Evolutionary conservation across 1,140 invertebrate genomes (phyloP), one percentile per base, ranked within the genome.

Genomic region (Trypoxylus dichotomus): DNA sequence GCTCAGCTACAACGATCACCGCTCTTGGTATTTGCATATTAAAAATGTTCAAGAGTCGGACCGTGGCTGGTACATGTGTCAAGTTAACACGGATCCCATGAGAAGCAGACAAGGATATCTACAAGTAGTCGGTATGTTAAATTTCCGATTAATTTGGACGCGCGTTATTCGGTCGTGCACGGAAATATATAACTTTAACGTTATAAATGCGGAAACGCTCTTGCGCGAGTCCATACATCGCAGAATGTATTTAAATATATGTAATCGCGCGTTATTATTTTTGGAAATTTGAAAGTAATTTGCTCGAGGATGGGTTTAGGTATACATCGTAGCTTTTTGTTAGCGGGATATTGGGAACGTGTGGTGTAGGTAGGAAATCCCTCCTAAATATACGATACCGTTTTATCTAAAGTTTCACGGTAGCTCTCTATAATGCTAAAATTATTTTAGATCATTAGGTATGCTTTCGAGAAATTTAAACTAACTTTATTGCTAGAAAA

Each of bases 61-160:
- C 86, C 89, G 94, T 3, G 94, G 94, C 72, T 95, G 94, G 93
- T 94, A 94, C 86, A 94, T 94, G 92, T 94, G 93, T 83, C 93
- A 94, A 86, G 91, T 95, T 77, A 95, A 95, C 85, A 95, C 95
- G 0, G 94, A 95, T 86, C 95, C 95, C 1, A 96, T 96, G 94
- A 89, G 92, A 78, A 94, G 92, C 42, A 89, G 92, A 32, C 93
- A 95, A 82, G 95, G 94, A 60, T 96, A 95, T 84, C 88, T 96
- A 41, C 94, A 96, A 89, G 94, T 96, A 79, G 94, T 96, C 19
- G 94, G 95, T 96, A 87, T 91, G 91, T 90, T 42, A 75, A 75
- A 27, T 54, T 75, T 15, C 21, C 15, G 43, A 75, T 75, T 75
- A 68, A 68, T 27, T 68, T 68, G 25, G 60, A 74, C 41, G 72